Evolutionary conservation across 2,113 vertebrate genomes (phyloP).

Genomic region (Camarhynchus parvulus): DNA sequence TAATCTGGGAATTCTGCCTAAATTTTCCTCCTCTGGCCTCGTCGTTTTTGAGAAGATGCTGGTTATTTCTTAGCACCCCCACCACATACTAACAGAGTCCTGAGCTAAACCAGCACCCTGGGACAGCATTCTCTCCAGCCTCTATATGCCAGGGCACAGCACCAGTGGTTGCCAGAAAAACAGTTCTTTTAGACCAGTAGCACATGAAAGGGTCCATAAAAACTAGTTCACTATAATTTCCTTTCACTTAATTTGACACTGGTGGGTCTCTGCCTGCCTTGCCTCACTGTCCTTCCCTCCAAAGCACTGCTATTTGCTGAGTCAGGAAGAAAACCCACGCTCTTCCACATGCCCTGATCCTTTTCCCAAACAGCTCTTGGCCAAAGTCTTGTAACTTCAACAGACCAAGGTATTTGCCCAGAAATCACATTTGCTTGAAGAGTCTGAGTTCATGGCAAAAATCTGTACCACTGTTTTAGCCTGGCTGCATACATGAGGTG

Average conservation of each 20-base stretch:
- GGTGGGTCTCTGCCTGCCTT: background rate
- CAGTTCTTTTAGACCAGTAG: background rate
- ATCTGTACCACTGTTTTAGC: background rate
- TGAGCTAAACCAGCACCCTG: background rate
- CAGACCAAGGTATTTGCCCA: background rate
- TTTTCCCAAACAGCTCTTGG: background rate
- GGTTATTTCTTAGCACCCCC: background rate
- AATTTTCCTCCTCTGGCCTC: background rate
- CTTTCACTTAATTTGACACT: background rate
- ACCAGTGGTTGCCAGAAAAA: background rate
- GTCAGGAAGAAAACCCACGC: background rate
- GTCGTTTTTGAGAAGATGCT: background rate
- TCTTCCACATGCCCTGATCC: background rate
- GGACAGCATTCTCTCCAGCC: background rate
- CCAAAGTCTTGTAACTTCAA: background rate
- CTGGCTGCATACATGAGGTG: background rate
- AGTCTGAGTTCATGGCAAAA: background rate
- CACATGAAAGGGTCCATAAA: background rate
- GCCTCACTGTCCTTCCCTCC: background rate
- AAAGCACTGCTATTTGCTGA: background rate
- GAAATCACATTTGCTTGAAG: background rate
- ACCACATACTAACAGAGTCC: background rate
- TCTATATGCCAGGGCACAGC: background rate
- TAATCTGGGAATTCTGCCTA: background rate
- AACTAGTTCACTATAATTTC: background rate